A percentile compares a stretch with the other conserved stretches of the same genome.
phyloP scores from a whole-genome alignment of 2,113 vertebrate species.

The Parotia lawesii region DNA sequence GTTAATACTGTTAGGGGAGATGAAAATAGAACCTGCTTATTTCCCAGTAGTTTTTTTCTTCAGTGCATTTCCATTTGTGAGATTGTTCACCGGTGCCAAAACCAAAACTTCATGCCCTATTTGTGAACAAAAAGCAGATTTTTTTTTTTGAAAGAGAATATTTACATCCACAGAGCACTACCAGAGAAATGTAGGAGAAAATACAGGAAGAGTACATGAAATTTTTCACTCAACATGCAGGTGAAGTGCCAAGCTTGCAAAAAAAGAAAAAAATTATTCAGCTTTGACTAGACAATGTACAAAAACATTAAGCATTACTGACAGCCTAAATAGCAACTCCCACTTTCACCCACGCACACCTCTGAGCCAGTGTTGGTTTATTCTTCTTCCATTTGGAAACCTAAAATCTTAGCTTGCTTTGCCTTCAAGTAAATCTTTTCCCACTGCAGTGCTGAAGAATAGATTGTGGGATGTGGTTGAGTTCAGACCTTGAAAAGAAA shows the following conservation, averaged over 20 bases:
- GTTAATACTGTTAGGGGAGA: neutral
- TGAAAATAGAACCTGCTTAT: neutral
- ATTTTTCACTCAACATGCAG: neutral
- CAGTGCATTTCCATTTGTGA: neutral
- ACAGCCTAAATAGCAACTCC: neutral
- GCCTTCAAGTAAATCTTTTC: neutral
- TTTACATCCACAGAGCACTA: neutral
- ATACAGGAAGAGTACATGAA: neutral
- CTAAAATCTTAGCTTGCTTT: neutral
- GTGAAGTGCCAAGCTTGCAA: neutral
- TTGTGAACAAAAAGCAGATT: neutral
- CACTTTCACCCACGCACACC: fast-evolving
- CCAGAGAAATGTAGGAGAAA: neutral
- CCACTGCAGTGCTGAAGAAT: neutral
- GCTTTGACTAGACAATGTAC: neutral
- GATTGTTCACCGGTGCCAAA: neutral
- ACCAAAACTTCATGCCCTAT: neutral
- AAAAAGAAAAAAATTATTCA: neutral
- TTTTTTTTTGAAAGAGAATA: neutral
- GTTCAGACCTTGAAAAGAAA: conserved; percentile 54
- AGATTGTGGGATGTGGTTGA: conserved; percentile 5
- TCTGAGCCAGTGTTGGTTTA: neutral
- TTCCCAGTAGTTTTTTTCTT: neutral
- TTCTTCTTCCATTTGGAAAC: conserved; percentile 4
- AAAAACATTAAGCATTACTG: neutral